Base-by-base conservation (phyloP, 2,113 vertebrate genomes). In the Noctilio leporinus region DNA sequence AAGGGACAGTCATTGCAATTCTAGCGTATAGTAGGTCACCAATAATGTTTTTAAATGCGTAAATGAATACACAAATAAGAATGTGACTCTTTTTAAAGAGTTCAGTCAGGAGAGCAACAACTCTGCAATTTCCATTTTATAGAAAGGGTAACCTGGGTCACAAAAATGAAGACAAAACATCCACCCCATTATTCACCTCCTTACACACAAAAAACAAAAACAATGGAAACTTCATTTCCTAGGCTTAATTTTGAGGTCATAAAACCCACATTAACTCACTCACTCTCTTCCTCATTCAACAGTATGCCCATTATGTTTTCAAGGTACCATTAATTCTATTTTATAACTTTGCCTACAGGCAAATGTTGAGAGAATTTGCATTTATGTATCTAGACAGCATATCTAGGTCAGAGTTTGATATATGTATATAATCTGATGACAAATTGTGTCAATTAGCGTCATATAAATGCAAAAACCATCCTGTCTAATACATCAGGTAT, bases 391-490 rank as follows among this genome's bases (percentile, higher is more conserved):
- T 83, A 78, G 55, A 92, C 3, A 77, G 47, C 10, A 82, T 80
- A 93, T 7, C 7, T 55, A 90, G 40, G 30, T 26, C n/a, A 94
- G 57, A 94, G 82, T 51, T 85, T 88, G 76, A 90, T 84, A 76
- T 75, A 89, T 84, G 72, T 75, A 89, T 8, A 92, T 86, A 93
- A 76, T 84, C 85, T 35, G 47, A n/a, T 53, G 72, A 38, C 11
- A 84, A 90, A 76, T 0, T 38, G 49, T 76, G 65, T 47, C 85
- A 81, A 59, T 64, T 82, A 86, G 33, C 28, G 69, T 75, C 40
- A 87, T 40, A 64, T 65, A 76, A 95, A 93, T 77, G 49, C 38
- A 92, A 28, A 95, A 85, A 10, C 38, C 90, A 80, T 64, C 43
- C 26, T 82, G 90, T 88, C 47, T 83, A 49, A 95, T 40, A 57